Evolutionary conservation across 64 coral and sea anemone genomes (phyloP), one percentile per base, ranked within the genome.

Genomic region (Dendronephthya gigantea): DNA sequence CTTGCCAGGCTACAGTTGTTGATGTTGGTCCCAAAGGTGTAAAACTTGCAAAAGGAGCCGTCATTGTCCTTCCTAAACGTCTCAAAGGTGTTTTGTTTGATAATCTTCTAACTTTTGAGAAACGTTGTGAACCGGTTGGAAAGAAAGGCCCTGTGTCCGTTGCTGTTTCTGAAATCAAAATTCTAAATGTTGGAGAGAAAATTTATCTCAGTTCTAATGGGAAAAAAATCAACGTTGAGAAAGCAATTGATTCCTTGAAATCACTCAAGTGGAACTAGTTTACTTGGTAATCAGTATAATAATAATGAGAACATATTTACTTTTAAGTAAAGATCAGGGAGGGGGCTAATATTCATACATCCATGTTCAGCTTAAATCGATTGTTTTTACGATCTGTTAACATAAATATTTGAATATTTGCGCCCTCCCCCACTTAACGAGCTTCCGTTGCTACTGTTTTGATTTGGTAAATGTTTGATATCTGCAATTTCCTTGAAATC

Each of bases 91-190:
- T 40, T 4, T 90, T 93, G 13, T 36, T 82, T 14, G 82, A 50
- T 59, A 27, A 58, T 22, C 43, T 30, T 13, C 79, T 98, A 17
- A 87, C 35, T 15, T 98, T 98, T 89, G 83, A 49, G 11, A 89
- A 90, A 86, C 92, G 92, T 35, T 98, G 56, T 70, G 92, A 98
- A 83, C 92, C 95, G 2, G 93, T 91, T 72, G 95, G 84, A 1
- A 93, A 92, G 31, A 98, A 98, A 82, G 95, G 95, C 1, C 95
- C 95, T 35, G 83, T 98, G 25, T 82, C 62, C 13, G 82, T 98
- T 34, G 79, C 88, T 27, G 87, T 98, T 27, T 88, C 66, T 34
- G 95, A 92, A 52, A 83, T 98, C 47, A 84, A 89, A 68, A 84
- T 98, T 27, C 6, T 51, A 22, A 86, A 87, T 70, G 23, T 39